phyloP scores from a whole-genome alignment of 2,113 vertebrate species.

The Motacilla alba region DNA sequence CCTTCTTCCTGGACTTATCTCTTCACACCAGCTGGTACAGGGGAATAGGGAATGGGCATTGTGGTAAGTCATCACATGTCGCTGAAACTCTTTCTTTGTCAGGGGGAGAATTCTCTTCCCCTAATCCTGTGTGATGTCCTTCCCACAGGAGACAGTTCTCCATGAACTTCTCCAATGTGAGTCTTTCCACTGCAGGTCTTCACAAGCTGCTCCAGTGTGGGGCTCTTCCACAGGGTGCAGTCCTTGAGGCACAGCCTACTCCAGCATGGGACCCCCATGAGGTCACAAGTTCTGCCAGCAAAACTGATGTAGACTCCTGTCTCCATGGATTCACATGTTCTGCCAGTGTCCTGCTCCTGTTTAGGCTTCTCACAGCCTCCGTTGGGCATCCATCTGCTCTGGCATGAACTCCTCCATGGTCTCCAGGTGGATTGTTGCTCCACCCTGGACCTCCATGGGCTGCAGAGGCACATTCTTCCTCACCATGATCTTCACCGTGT shows the following conservation, averaged over 20 bases:
- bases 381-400: background rate
- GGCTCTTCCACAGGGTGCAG: too few species aligned
- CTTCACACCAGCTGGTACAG: background rate
- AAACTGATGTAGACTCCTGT: background rate
- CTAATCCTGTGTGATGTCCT: background rate
- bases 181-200: background rate
- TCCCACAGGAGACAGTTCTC: background rate
- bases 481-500: background rate
- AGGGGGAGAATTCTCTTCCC: background rate
- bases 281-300: background rate
- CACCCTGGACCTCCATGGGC: too few species aligned
- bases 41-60: background rate
- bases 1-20: background rate
- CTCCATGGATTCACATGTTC: background rate
- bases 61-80: background rate
- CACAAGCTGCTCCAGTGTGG: background rate
- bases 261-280: background rate
- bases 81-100: background rate
- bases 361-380: background rate
- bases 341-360: background rate
- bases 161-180: background rate
- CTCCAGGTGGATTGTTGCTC: background rate
- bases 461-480: background rate
- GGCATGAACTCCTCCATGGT: background rate
- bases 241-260: too few species aligned